A percentile compares a stretch with the other conserved stretches of the same genome.
phyloP scores from a whole-genome alignment of 2,113 vertebrate genomes.

The Blennius ocellaris region DNA sequence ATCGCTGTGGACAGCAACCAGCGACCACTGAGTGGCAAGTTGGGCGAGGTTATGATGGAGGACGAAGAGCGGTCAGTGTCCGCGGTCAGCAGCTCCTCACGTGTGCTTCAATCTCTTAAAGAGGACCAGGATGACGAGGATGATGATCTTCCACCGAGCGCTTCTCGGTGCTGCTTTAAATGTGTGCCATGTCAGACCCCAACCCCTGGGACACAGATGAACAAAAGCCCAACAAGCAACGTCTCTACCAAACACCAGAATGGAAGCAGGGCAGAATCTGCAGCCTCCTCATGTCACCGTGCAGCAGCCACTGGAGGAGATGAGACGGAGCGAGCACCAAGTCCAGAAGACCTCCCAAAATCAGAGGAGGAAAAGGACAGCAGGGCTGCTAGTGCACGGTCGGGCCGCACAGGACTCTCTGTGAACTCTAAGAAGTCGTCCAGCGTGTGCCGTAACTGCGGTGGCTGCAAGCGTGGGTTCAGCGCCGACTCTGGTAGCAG shows the following conservation, averaged over 20 bases:
- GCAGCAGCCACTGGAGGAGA: slow-evolving; percentile 26
- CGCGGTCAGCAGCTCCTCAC: slow-evolving; percentile 69
- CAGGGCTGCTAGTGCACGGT: slow-evolving; percentile 58
- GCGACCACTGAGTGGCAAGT: slow-evolving; percentile 42
- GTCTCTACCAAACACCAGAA: slow-evolving; percentile 4
- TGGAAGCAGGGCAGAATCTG: slow-evolving; percentile 46
- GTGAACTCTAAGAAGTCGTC: slow-evolving; percentile 53
- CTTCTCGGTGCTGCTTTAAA: slow-evolving; percentile 58
- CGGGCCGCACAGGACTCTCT: slow-evolving; percentile 48
- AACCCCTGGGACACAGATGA: not conserved
- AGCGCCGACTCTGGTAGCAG: slow-evolving; percentile 21
- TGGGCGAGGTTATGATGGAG: slow-evolving; percentile 12
- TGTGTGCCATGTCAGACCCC: slow-evolving; percentile 12
- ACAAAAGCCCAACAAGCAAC: slow-evolving; percentile 6
- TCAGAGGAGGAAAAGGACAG: slow-evolving; percentile 40
- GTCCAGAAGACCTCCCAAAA: slow-evolving; percentile 11
- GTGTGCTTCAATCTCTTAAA: slow-evolving; percentile 68
- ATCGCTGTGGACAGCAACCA: slow-evolving; percentile 27
- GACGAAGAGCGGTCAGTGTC: slow-evolving; percentile 45
- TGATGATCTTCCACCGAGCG: slow-evolving; percentile 68
- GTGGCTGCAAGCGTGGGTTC: slow-evolving; percentile 56
- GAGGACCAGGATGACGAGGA: slow-evolving; percentile 68
- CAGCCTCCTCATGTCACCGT: slow-evolving; percentile 48
- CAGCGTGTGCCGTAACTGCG: slow-evolving; percentile 69
- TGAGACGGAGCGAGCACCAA: slow-evolving; percentile 31